A percentile compares a stretch with the other conserved stretches of the same genome.
Evolutionary conservation across 92 coral and sea anemone species (phyloP).

Genomic region (Umimayanthus kanabou): DNA sequence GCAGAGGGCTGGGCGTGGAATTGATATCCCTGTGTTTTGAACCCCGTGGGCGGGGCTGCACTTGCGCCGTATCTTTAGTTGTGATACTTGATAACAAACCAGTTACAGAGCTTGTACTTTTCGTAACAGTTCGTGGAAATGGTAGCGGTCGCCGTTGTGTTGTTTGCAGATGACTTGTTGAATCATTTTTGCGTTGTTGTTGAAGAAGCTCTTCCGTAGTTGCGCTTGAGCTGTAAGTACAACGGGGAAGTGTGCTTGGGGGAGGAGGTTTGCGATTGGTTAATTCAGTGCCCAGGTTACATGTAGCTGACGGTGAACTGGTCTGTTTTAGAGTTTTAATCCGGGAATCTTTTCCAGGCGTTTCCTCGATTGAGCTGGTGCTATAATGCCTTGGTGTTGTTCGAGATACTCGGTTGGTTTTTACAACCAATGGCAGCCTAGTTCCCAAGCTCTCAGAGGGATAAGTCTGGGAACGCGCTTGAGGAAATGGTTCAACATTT

Average conservation of each 20-base stretch:
- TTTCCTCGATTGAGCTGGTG: neutral
- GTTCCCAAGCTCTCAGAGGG: too few relatives aligned
- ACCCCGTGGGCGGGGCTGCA: neutral
- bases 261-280: neutral
- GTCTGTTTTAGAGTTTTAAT: neutral
- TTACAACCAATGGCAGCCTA: neutral
- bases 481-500: neutral
- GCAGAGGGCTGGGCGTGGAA: neutral
- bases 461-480: too few relatives aligned
- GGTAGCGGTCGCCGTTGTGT: neutral
- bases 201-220: neutral
- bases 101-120: neutral
- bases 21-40: neutral
- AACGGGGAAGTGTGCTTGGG: neutral
- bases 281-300: neutral
- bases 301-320: neutral
- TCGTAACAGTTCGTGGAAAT: neutral
- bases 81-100: neutral
- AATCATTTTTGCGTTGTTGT: neutral
- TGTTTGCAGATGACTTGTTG: neutral
- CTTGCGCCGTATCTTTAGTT: neutral
- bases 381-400: neutral
- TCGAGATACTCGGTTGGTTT: neutral
- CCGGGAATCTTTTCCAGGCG: neutral
- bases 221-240: neutral